Conservation (phyloP, 2,888 invertebrate genomes). For the Aleiodes leptofemur region DNA sequence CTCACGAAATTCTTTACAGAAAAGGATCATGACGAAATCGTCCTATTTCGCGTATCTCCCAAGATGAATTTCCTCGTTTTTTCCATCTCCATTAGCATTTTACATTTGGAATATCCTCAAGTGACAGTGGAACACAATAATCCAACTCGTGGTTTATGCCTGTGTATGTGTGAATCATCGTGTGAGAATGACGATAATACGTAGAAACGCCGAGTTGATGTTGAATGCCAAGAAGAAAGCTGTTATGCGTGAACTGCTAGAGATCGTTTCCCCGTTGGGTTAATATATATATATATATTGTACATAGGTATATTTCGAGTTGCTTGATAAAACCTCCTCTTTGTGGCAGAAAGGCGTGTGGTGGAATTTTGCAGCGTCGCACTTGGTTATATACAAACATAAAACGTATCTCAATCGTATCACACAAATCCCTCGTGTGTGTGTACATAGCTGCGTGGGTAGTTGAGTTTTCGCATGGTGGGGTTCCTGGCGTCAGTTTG, state of each 20-base stretch:
- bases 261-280: background rate
- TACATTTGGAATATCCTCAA: background rate
- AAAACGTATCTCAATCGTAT: slow-evolving; percentile 22
- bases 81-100: background rate
- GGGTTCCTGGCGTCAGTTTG: slow-evolving; percentile 71
- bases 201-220: background rate
- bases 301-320: background rate
- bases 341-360: slow-evolving; percentile 11
- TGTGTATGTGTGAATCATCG: background rate
- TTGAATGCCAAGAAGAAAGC: slow-evolving; percentile 1
- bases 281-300: slow-evolving; percentile 7
- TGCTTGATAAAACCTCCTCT: slow-evolving; percentile 13
- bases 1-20: too few relatives aligned
- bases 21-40: too few relatives aligned
- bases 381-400: slow-evolving; percentile 41
- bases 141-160: background rate
- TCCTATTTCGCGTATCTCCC: too few relatives aligned
- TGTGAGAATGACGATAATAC: slow-evolving; percentile 1
- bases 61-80: too few relatives aligned
- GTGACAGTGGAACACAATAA: background rate
- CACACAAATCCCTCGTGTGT: slow-evolving; percentile 34
- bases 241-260: slow-evolving; percentile 11
- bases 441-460: slow-evolving; percentile 39
- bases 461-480: slow-evolving; percentile 63
- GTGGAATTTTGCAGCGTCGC: slow-evolving; percentile 20